Evolutionary conservation across 1,140 invertebrate species (phyloP), one percentile per base, ranked within the genome.

Genomic region (Papilio aristodemus): DNA sequence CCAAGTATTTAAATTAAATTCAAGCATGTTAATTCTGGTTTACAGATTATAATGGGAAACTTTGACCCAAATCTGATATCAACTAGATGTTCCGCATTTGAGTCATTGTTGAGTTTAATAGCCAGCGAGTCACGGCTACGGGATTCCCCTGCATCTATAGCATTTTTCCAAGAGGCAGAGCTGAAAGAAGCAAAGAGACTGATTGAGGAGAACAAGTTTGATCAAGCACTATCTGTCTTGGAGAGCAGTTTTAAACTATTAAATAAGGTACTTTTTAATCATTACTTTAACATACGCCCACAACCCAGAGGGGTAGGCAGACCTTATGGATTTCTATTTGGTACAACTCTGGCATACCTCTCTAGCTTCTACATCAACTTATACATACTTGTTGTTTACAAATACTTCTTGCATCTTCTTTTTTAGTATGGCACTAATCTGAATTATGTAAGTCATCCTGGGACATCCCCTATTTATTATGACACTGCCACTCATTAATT

Each of bases 31-130:
- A 54, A 54, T 54, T 25, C 22, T 13, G 11, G 11, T 54, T 54
- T 73, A 22, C 81, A 92, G 91, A 91, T 94, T 69, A 78, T 96
- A 9, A 86, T 95, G 58, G 95, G 96, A 1, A 97, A 97, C 85
- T 97, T 96, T 84, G 94, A 94, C 43, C 92, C 94, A 25, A 94
- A 93, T 71, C 91, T 96, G 37, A 96, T 97, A 75, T 93, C 93
- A 8, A 90, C 92, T 54, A 92, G 96, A 80, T 95, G 95, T 83
- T 83, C 92, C 9, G 94, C 93, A n/a, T 97, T 97, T 92, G 94
- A 96, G 77, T 87, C 89, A 69, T 92, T 96, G 36, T 83, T 96
- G 19, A 92, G 93, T 27, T 92, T 95, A 75, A 85, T 96, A 38
- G 92, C 93, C 8, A 90, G 86, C 57, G 89, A 94, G 43, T 87